Evolutionary conservation across 2,797 vertebrate genomes (phyloP), one percentile per base, ranked within the genome.

Genomic region (Diplodus puntazzo): DNA sequence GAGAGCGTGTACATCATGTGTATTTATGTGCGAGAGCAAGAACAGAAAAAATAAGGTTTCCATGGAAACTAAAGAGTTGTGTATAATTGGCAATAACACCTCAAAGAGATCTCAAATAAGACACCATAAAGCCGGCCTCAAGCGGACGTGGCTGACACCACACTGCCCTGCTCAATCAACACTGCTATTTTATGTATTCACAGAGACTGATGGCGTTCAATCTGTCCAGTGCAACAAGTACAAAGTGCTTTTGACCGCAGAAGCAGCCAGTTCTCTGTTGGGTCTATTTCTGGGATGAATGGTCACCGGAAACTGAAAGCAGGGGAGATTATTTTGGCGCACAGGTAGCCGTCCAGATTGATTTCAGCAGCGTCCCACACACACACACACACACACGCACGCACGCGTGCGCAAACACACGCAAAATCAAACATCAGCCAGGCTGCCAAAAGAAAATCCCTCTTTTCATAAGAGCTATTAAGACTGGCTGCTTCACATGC

Each of bases 41-140:
- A 82, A 63, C 43, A 81, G 59, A 79, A 82, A 84, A 84, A 89
- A 83, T 68, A 74, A 79, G 59, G 94, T 95, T 91, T 84, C 94
- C 90, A 94, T 95, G 92, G 94, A 94, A 95, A 95, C 94, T 88
- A 92, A 90, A 87, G 84, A 81, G 80, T 91, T 93, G 79, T 77
- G 83, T 91, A 82, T 89, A 83, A 91, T 93, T 89, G 86, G 85
- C 65, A 89, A 84, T 80, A 90, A 85, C 79, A 72, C 66, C 80
- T 90, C 69, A 87, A 86, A 85, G 68, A 87, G 61, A 63, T 81
- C 78, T 83, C 75, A 83, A 90, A 85, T 82, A 76, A 84, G 72
- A 79, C 79, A 81, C 21, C 57, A 69, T 70, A 45, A 68, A 59
- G 45, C 46, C 0, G 12, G 27, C 39, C 53, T 60, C 14, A 23